Conservation (phyloP, 2,797 vertebrate genomes). For the Coendou prehensilis region DNA sequence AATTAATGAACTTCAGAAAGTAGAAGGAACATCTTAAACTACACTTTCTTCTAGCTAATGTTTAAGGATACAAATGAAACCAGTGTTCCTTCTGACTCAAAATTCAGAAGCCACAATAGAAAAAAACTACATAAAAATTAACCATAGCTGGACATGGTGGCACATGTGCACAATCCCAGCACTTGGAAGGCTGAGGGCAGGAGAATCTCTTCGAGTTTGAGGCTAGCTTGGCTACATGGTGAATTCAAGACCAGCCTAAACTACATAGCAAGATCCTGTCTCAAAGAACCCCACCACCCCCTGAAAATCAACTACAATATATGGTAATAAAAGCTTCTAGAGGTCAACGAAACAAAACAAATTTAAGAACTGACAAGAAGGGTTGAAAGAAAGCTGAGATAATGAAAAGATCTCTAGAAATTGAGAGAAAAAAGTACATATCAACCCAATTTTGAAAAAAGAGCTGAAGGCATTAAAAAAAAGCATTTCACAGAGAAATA, state of each 20-base stretch:
- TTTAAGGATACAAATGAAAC: constrained; percentile 43
- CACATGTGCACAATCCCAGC: background rate
- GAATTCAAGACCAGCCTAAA: background rate
- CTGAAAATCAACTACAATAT: background rate
- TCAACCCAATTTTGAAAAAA: background rate
- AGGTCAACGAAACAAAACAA: constrained; percentile 40
- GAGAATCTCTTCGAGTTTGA: background rate
- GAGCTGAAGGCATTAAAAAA: background rate
- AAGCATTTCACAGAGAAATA: constrained; percentile 34
- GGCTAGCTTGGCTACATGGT: background rate
- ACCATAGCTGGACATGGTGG: background rate
- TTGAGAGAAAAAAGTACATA: background rate
- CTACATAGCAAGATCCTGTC: background rate
- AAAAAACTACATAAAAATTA: constrained; percentile 39
- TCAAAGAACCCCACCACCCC: background rate
- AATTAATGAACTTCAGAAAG: background rate
- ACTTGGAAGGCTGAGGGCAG: background rate
- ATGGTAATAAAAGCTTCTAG: constrained; percentile 12
- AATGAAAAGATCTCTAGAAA: background rate
- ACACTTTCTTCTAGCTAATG: background rate
- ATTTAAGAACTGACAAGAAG: background rate
- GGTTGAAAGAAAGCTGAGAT: constrained; percentile 2
- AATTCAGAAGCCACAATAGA: constrained; percentile 38
- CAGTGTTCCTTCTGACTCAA: constrained; percentile 31
- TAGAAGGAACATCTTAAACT: background rate